phyloP scores from a whole-genome alignment of 2,888 invertebrate species.

The Seira musarum region DNA sequence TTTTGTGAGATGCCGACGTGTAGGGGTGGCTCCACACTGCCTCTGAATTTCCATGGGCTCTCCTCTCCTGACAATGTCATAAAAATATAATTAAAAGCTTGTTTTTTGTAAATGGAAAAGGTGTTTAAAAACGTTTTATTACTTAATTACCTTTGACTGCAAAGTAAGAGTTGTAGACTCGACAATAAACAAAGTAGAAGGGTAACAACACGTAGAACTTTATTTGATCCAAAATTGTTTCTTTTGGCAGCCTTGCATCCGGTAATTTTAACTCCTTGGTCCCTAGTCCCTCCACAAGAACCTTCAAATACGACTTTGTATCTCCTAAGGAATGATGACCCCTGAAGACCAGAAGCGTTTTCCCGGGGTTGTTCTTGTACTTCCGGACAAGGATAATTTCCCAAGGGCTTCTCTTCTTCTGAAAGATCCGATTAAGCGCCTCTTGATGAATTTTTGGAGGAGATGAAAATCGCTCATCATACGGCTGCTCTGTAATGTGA shows the following conservation, averaged over 20 bases:
- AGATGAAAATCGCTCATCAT: not conserved
- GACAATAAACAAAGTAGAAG: not conserved
- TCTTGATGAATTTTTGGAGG: constrained; percentile 3
- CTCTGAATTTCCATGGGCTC: not conserved
- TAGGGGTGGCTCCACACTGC: not conserved
- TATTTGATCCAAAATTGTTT: not conserved
- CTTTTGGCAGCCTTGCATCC: not conserved
- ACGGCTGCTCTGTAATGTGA: constrained; percentile 19
- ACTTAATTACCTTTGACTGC: too few relatives aligned
- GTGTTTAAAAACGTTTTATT: too few relatives aligned
- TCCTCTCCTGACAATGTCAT: too few relatives aligned
- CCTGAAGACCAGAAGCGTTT: not conserved
- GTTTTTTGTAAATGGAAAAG: too few relatives aligned
- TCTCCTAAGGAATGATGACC: not conserved
- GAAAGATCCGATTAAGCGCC: not conserved
- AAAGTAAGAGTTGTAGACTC: not conserved
- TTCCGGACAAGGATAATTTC: constrained; percentile 16
- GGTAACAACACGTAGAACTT: not conserved
- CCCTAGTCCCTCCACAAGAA: constrained; percentile 21
- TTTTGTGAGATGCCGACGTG: not conserved
- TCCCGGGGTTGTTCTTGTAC: not conserved
- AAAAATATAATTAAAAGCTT: too few relatives aligned
- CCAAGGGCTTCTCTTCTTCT: constrained; percentile 16
- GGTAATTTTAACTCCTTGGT: constrained; percentile 4
- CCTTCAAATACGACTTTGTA: constrained; percentile 19